phyloP scores from a whole-genome alignment of 1,140 invertebrate genomes.

The Ceratitis capitata region DNA sequence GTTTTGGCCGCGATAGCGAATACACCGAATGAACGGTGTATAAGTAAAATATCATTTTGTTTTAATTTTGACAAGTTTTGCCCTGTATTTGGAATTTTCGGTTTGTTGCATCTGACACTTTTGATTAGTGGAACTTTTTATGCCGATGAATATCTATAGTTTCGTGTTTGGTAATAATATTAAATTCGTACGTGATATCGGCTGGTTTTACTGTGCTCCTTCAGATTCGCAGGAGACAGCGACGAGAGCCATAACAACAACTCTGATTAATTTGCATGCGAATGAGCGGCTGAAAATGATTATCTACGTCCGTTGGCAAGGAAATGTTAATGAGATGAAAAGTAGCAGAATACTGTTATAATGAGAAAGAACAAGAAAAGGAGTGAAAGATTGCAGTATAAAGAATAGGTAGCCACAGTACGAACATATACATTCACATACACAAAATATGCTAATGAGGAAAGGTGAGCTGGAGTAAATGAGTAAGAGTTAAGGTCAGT shows the following conservation, averaged over 20 bases:
- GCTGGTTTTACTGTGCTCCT: neutral
- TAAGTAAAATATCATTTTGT: no score
- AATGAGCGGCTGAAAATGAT: neutral
- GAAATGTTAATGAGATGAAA: neutral
- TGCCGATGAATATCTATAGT: neutral
- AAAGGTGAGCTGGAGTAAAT: no score
- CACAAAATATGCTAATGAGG: no score
- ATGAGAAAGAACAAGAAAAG: neutral
- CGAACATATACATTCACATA: no score
- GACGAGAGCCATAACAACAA: neutral
- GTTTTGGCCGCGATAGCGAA: neutral
- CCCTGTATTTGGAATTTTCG: neutral
- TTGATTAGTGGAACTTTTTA: no score
- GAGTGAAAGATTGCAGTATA: neutral
- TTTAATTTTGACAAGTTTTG: neutral
- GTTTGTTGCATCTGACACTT: neutral
- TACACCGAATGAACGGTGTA: neutral
- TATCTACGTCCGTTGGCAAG: neutral
- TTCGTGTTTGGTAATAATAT: neutral
- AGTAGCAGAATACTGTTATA: neutral
- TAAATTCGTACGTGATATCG: neutral
- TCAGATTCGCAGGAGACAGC: no score
- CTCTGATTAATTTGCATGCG: neutral
- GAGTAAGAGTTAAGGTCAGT: no score
- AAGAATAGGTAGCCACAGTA: no score